These are phyloP conservation scores for Micropterix aruncella DNA, from an alignment of 2,888 invertebrate species.

Conservation along the genomic window DNA sequence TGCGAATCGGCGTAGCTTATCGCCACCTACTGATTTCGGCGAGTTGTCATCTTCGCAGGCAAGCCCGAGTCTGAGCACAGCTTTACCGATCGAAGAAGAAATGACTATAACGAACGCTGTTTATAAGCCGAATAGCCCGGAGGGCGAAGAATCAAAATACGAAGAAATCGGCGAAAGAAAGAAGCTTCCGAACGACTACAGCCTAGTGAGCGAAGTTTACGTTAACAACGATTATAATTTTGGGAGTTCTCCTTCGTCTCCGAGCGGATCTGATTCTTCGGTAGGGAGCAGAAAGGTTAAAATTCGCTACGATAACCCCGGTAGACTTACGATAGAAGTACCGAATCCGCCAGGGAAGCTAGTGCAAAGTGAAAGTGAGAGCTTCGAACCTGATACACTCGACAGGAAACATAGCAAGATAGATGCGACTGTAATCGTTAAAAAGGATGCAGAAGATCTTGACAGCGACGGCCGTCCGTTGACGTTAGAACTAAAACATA, in stretches of 20 bases:
- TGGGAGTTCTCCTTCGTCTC: slow-evolving; percentile 42
- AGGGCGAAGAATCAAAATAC: too few species aligned
- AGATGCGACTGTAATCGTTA: slow-evolving; percentile 18
- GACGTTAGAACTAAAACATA: slow-evolving; percentile 59
- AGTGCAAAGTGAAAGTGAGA: slow-evolving; percentile 64
- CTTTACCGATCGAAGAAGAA: slow-evolving; percentile 67
- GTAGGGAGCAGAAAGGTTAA: slow-evolving; percentile 41
- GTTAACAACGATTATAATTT: slow-evolving; percentile 62
- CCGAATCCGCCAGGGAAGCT: slow-evolving; percentile 68
- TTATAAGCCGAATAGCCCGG: slow-evolving; percentile 44
- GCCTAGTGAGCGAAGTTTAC: slow-evolving; percentile 64
- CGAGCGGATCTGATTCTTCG: slow-evolving; percentile 42
- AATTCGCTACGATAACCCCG: slow-evolving; percentile 47
- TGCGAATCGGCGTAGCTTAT: slow-evolving; percentile 33
- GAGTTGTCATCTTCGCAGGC: slow-evolving; percentile 55
- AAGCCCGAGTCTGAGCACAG: slow-evolving; percentile 58
- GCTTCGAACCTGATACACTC: slow-evolving; percentile 75
- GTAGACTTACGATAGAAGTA: slow-evolving; percentile 72
- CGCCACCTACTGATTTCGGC: slow-evolving; percentile 46
- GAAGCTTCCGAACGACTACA: slow-evolving; percentile 36
- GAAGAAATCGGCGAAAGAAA: slow-evolving; percentile 2
- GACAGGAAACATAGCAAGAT: slow-evolving; percentile 53
- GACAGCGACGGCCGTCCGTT: slow-evolving; percentile 44
- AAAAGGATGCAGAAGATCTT: slow-evolving; percentile 1
- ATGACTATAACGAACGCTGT: slow-evolving; percentile 65